Evolutionary conservation across 2,888 invertebrate genomes (phyloP).

Genomic region (Sthenelais limicola): DNA sequence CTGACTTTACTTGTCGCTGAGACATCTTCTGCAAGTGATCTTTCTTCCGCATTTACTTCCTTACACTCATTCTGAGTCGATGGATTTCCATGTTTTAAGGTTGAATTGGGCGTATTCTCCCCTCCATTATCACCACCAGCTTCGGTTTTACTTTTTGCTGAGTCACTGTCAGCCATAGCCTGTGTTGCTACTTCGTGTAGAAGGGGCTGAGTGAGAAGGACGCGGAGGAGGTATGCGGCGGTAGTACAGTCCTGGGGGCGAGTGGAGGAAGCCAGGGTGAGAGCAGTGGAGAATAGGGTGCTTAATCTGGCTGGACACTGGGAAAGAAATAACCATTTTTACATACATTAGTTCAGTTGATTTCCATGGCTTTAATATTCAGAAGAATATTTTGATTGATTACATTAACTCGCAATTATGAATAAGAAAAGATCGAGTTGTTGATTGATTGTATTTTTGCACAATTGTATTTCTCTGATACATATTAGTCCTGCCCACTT

Average conservation of each 20-base stretch:
- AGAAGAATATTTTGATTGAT: too few relatives aligned
- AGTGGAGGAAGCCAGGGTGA: constrained; percentile 78
- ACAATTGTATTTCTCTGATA: too few relatives aligned
- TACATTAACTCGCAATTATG: too few relatives aligned
- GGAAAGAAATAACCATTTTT: neutral
- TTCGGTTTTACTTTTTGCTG: neutral
- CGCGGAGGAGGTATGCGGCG: constrained; percentile 79
- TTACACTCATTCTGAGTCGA: too few relatives aligned
- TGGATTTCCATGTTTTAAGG: too few relatives aligned
- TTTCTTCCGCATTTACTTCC: too few relatives aligned
- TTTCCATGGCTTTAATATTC: too few relatives aligned
- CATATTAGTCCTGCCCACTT: too few relatives aligned
- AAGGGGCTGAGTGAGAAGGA: constrained; percentile 52
- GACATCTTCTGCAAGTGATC: neutral
- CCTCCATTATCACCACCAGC: neutral
- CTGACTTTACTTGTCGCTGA: neutral
- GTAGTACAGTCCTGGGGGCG: constrained; percentile 84
- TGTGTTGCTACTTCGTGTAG: constrained; percentile 26
- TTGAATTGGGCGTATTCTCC: too few relatives aligned
- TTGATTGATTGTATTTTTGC: too few relatives aligned
- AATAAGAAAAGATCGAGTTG: too few relatives aligned
- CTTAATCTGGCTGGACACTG: constrained; percentile 1
- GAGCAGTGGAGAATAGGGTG: constrained; percentile 49
- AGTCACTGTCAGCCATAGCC: neutral
- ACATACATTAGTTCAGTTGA: neutral